phyloP scores from a whole-genome alignment of 1,140 invertebrate species.

The Harpegnathos saltator region DNA sequence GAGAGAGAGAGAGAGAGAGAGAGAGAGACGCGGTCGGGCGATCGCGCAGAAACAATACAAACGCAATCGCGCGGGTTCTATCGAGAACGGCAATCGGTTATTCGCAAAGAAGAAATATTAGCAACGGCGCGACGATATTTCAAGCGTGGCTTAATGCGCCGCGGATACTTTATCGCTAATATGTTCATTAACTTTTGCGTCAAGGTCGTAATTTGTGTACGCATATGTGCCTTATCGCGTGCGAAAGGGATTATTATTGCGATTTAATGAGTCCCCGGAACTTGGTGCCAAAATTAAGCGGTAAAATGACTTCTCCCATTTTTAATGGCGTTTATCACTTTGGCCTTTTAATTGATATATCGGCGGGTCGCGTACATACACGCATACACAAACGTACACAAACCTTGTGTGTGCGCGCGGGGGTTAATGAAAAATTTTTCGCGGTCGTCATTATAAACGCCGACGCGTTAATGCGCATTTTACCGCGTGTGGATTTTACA shows the following conservation, averaged over 20 bases:
- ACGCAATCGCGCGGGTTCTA: constrained; percentile 17
- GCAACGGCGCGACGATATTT: constrained; percentile 64
- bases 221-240: constrained; percentile 23
- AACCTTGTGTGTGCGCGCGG: neutral
- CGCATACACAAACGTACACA: constrained; percentile 4
- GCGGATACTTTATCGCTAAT: constrained; percentile 66
- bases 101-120: constrained; percentile 71
- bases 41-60: constrained; percentile 42
- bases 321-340: constrained; percentile 41
- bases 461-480: constrained; percentile 41
- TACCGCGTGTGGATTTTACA: constrained; percentile 49
- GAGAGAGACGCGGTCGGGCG: no score
- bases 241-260: constrained; percentile 9
- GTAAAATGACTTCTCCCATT: constrained; percentile 18
- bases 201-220: constrained; percentile 53
- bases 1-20: no score
- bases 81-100: constrained; percentile 62
- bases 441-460: constrained; percentile 38
- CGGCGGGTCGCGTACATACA: no score
- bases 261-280: constrained; percentile 26
- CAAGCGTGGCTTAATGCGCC: constrained; percentile 54
- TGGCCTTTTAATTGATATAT: constrained; percentile 31
- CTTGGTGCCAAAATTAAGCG: constrained; percentile 14
- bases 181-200: constrained; percentile 67
- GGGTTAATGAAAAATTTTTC: constrained; percentile 54